These are phyloP conservation scores for Hiodon tergisus DNA, from an alignment of 2,113 vertebrate species.

Conservation along the genomic window DNA sequence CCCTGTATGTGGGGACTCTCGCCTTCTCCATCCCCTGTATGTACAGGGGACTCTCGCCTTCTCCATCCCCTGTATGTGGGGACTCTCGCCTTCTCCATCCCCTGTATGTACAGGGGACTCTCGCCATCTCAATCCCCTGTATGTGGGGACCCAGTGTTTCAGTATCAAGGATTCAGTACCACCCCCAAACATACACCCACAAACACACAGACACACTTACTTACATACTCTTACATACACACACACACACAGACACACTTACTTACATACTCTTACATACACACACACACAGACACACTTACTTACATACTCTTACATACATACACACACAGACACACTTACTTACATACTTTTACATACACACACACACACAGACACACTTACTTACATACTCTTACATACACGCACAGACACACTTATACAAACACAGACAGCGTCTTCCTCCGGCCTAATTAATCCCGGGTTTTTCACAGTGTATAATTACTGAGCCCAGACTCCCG, in stretches of 20 bases:
- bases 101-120: too few species aligned
- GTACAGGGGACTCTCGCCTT: too few species aligned
- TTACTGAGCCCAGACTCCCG: slow-evolving; percentile 72
- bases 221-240: neutral
- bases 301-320: too few species aligned
- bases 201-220: slow-evolving; percentile 1
- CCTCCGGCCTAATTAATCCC: slow-evolving; percentile 84
- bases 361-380: slow-evolving; percentile 27
- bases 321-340: slow-evolving; percentile 15
- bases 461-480: slow-evolving; percentile 82
- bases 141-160: too few species aligned
- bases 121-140: too few species aligned
- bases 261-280: neutral
- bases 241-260: neutral
- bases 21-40: too few species aligned
- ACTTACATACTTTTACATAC: slow-evolving; percentile 21
- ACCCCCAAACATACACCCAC: neutral
- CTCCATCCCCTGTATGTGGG: too few species aligned
- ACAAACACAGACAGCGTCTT: slow-evolving; percentile 68
- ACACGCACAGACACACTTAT: slow-evolving; percentile 36
- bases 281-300: neutral
- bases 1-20: too few species aligned
- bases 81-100: too few species aligned
- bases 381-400: slow-evolving; percentile 37
- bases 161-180: too few species aligned